Evolutionary conservation across 2,113 vertebrate genomes (phyloP).

Genomic region (Dipodomys merriami): DNA sequence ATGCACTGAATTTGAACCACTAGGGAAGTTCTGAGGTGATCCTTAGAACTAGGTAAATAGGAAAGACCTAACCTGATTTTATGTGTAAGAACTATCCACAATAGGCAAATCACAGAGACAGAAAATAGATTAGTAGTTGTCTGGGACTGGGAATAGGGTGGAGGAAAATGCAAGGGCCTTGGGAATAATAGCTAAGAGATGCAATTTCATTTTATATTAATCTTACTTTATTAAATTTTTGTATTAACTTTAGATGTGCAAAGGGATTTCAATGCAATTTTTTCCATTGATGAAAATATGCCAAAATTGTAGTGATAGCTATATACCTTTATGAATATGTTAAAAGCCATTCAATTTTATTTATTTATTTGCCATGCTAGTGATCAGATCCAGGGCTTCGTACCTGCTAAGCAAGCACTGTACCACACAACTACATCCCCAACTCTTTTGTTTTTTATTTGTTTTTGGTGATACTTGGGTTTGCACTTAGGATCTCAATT

Average conservation of each 20-base stretch:
- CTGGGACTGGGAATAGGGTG: not conserved
- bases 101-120: slow-evolving; percentile 6
- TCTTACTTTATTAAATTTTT: no score
- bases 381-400: no score
- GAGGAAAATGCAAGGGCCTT: not conserved
- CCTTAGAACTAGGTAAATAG: slow-evolving; percentile 17
- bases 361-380: not conserved
- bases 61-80: slow-evolving; percentile 53
- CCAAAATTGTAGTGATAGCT: slow-evolving; percentile 21
- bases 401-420: not conserved
- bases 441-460: not conserved
- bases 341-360: not conserved
- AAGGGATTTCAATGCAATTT: not conserved
- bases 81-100: slow-evolving; percentile 31
- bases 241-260: no score
- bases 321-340: slow-evolving; percentile 12
- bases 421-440: not conserved
- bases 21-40: not conserved
- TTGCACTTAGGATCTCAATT: no score
- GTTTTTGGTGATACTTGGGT: not conserved
- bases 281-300: slow-evolving; percentile 23
- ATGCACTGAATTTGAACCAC: slow-evolving; percentile 35
- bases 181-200: not conserved
- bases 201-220: no score
- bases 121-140: slow-evolving; percentile 43